Percentiles rank a stretch among this genome's conserved stretches.
Evolutionary conservation across 2,888 invertebrate genomes (phyloP).

Genomic region (Operophtera brumata): DNA sequence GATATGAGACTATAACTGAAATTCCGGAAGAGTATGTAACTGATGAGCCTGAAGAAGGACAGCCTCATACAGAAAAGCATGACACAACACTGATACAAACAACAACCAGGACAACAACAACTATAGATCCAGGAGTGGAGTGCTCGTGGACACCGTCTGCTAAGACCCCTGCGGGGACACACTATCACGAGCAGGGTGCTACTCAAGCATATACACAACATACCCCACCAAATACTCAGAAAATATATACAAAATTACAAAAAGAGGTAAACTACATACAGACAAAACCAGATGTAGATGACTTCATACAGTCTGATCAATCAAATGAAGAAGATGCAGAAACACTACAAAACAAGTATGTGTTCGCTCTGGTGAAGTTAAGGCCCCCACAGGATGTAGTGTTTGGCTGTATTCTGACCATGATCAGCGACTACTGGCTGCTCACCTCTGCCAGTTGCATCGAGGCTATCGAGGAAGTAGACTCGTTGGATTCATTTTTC

Average conservation of each 20-base stretch:
- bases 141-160: constrained; percentile 63
- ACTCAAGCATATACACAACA: background rate
- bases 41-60: background rate
- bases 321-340: constrained; percentile 42
- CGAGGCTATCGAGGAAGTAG: constrained; percentile 61
- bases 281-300: background rate
- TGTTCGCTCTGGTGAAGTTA: constrained; percentile 58
- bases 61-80: background rate
- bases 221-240: background rate
- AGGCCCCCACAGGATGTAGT: constrained; percentile 48
- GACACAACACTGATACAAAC: background rate
- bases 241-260: background rate
- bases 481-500: constrained; percentile 59
- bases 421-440: constrained; percentile 54
- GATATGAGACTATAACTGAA: background rate
- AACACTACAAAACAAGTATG: constrained; percentile 32
- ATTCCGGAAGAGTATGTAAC: background rate
- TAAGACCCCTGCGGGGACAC: constrained; percentile 47
- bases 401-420: constrained; percentile 63
- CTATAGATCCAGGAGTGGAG: constrained; percentile 26
- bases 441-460: constrained; percentile 69
- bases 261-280: background rate
- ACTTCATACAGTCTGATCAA: constrained; percentile 21
- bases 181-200: constrained; percentile 42
- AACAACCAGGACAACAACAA: background rate